Base-by-base conservation (phyloP, 2,113 vertebrate genomes). In the Dicaeum eximium region DNA sequence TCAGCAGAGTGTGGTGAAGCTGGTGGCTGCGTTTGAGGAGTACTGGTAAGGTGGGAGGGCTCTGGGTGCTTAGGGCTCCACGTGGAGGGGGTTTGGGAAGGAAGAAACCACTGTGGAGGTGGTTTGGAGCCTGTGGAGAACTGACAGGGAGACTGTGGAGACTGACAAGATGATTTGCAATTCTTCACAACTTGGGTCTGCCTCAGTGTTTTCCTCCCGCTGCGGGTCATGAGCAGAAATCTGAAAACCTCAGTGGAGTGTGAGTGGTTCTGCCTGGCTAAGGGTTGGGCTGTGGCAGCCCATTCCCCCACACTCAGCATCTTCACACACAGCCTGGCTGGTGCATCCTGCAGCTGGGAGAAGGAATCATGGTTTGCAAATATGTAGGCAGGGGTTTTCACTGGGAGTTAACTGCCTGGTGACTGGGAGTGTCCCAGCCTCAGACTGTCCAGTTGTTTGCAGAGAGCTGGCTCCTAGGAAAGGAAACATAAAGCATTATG, bases 21-120 rank as follows among this genome's bases (percentile, higher is more conserved):
- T 97, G 81, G 90, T 95, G 80, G 91, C 96, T 54, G 78, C 45
- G 6, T 97, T 98, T 75, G 97, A 98, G 53, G 95, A 93, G 23
- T 77, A 47, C 53, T 82, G 98, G 98, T 98, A 98, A 66, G 78
- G 66, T 53, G 28, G 31, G n/a, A 48, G 27, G 23, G 2, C 48
- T 30, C 71, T 67, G 79, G 62, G 51, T 8, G 10, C 38, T 50
- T 38, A 44, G 38, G 64, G n/a, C 62, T 92, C 31, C 60, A 10
- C 0, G 1, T 11, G 24, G 38, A 4, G 2, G 38, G 53, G 54
- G 54, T 19, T 62, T 88, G n/a, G 78, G 61, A 73, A 62, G 24
- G 67, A 57, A 33, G 48, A 38, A 42, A 25, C 42, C 15, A 1
- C 16, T 8, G 13, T 70, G 48, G 67, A 80, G 86, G n/a, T 57